Evolutionary conservation across 2,797 vertebrate species (phyloP).

Genomic region (Heteromormyrus szaboi): DNA sequence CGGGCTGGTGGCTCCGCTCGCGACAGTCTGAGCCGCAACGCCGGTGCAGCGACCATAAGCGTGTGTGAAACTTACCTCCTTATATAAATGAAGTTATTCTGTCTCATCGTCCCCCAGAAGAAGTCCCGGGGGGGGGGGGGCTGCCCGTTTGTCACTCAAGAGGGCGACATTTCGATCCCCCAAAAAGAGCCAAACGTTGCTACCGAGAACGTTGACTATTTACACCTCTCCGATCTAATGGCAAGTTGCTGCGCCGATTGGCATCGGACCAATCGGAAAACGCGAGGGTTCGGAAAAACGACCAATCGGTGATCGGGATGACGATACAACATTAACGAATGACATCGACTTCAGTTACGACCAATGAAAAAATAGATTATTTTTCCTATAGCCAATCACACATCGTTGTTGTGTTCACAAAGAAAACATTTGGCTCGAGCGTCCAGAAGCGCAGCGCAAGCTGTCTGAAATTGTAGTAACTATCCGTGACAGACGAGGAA

Average conservation of each 20-base stretch:
- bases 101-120: slow-evolving; percentile 11
- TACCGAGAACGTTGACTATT: not conserved
- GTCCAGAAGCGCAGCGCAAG: not conserved
- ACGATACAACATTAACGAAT: not conserved
- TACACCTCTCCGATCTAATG: slow-evolving; percentile 3
- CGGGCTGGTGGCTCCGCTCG: not conserved
- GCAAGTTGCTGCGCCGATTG: not conserved
- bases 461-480: not conserved
- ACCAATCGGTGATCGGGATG: not conserved
- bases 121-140: not conserved
- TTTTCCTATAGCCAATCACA: not conserved
- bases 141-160: not conserved
- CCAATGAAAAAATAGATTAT: not conserved
- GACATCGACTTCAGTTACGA: not conserved
- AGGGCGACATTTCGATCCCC: not conserved
- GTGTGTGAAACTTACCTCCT: not conserved
- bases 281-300: not conserved
- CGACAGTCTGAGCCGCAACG: not conserved
- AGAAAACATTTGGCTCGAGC: not conserved
- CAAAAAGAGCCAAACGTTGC: not conserved
- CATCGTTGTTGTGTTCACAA: not conserved
- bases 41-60: not conserved
- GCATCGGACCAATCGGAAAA: slow-evolving; percentile 4
- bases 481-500: not conserved
- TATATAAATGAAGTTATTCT: not conserved